These are phyloP conservation scores for Drosophila siamana DNA, from an alignment of 2,888 invertebrate species.

Conservation along the genomic window DNA sequence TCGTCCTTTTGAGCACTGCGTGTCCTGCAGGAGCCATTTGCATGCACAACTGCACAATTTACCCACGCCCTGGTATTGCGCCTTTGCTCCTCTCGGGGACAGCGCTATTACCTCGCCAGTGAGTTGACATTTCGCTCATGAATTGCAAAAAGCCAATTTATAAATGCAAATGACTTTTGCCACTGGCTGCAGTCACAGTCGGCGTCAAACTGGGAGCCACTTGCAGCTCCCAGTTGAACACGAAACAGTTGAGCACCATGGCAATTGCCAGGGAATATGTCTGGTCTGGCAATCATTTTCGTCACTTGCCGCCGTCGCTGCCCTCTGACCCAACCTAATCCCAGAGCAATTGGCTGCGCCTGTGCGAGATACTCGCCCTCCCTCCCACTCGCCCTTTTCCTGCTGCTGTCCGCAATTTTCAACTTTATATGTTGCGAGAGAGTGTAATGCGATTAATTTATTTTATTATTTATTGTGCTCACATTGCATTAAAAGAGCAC, in stretches of 20 bases:
- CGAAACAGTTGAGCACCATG: background rate
- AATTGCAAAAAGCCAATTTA: slow-evolving; percentile 81
- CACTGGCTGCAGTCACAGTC: slow-evolving; percentile 56
- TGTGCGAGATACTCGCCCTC: too few species aligned
- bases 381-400: too few species aligned
- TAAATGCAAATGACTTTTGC: slow-evolving; percentile 80
- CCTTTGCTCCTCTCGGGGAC: background rate
- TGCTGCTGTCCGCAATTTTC: slow-evolving; percentile 14
- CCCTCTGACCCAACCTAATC: slow-evolving; percentile 24
- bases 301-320: background rate
- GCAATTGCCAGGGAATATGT: slow-evolving; percentile 18
- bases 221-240: slow-evolving; percentile 5
- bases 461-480: slow-evolving; percentile 30
- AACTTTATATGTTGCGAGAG: slow-evolving; percentile 1
- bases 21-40: slow-evolving; percentile 72
- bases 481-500: slow-evolving; percentile 12
- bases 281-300: slow-evolving; percentile 20
- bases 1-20: slow-evolving; percentile 16
- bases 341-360: slow-evolving; percentile 51
- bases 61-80: slow-evolving; percentile 45
- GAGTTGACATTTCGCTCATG: slow-evolving; percentile 72
- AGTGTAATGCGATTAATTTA: slow-evolving; percentile 37
- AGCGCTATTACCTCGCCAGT: slow-evolving; percentile 11
- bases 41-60: slow-evolving; percentile 75
- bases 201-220: slow-evolving; percentile 26